Percentiles rank a stretch among this genome's conserved stretches.
phyloP scores from a whole-genome alignment of 2,888 invertebrate species.

The Leptarthrus brevirostris region DNA sequence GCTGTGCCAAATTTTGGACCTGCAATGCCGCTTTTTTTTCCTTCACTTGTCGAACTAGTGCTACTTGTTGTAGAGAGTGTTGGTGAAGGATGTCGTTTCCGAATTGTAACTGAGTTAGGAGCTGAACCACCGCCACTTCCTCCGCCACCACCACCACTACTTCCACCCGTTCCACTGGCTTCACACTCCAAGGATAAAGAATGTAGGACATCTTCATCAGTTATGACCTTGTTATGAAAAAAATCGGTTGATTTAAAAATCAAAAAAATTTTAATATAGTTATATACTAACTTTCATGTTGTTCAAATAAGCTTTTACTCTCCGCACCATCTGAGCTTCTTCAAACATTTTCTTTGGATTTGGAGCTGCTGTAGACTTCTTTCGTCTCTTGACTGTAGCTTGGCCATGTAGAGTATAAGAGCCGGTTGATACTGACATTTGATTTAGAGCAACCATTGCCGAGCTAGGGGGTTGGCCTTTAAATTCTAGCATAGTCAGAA shows the following conservation, averaged over 20 bases:
- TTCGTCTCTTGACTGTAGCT: slow-evolving; percentile 89
- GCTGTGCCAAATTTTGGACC: slow-evolving; percentile 82
- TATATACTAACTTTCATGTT: slow-evolving; percentile 74
- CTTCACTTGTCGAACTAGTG: slow-evolving; percentile 87
- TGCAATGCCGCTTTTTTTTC: slow-evolving; percentile 69
- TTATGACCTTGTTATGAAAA: slow-evolving; percentile 69
- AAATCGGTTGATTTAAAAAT: no score
- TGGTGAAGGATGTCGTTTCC: slow-evolving; percentile 91
- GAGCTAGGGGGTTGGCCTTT: slow-evolving; percentile 89
- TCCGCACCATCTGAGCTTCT: slow-evolving; percentile 97
- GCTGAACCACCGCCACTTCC: slow-evolving; percentile 71
- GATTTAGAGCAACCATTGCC: slow-evolving; percentile 89
- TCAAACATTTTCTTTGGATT: slow-evolving; percentile 99
- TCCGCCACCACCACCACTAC: slow-evolving; percentile 65
- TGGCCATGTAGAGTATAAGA: slow-evolving; percentile 69
- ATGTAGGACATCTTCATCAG: slow-evolving; percentile 91
- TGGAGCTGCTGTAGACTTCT: slow-evolving; percentile 89
- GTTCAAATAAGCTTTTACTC: slow-evolving; percentile 95
- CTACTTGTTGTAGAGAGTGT: slow-evolving; percentile 93
- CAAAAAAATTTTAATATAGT: background rate
- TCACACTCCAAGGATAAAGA: slow-evolving; percentile 92
- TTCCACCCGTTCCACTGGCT: slow-evolving; percentile 65
- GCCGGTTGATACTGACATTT: slow-evolving; percentile 81
- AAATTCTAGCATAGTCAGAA: slow-evolving; percentile 84
- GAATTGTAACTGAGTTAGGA: slow-evolving; percentile 69